Evolutionary conservation across 2,113 vertebrate genomes (phyloP).

Genomic region (Calidris pygmaea): DNA sequence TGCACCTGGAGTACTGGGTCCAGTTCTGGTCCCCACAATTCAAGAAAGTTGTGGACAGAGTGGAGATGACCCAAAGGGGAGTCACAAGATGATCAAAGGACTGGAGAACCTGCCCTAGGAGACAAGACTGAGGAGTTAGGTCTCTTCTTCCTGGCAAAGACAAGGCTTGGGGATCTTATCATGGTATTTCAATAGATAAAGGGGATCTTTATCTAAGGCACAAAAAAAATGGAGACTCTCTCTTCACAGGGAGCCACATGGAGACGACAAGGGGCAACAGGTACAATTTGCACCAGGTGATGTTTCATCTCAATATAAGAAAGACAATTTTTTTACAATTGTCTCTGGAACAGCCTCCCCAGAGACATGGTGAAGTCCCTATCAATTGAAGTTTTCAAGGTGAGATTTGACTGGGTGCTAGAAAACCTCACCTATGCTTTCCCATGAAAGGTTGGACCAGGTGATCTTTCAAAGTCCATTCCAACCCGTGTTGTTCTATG

Average conservation of each 20-base stretch:
- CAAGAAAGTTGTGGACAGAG: background rate
- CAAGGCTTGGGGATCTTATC: background rate
- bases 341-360: too few relatives aligned
- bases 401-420: too few relatives aligned
- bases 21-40: background rate
- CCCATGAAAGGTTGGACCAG: accelerated
- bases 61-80: background rate
- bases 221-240: background rate
- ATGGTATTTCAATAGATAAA: background rate
- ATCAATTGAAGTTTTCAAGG: too few relatives aligned
- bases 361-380: too few relatives aligned
- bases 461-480: background rate
- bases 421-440: background rate
- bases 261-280: too few relatives aligned
- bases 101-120: background rate
- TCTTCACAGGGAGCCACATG: too few relatives aligned
- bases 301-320: too few relatives aligned
- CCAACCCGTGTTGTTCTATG: background rate
- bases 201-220: background rate
- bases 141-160: background rate
- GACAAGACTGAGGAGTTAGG: background rate
- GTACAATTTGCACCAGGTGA: too few relatives aligned
- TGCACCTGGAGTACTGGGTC: too few relatives aligned
- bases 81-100: background rate
- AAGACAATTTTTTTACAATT: too few relatives aligned